Percentiles rank a stretch among this genome's conserved stretches.
Evolutionary conservation across 2,888 invertebrate genomes (phyloP).

Genomic region (Craniophora ligustri): DNA sequence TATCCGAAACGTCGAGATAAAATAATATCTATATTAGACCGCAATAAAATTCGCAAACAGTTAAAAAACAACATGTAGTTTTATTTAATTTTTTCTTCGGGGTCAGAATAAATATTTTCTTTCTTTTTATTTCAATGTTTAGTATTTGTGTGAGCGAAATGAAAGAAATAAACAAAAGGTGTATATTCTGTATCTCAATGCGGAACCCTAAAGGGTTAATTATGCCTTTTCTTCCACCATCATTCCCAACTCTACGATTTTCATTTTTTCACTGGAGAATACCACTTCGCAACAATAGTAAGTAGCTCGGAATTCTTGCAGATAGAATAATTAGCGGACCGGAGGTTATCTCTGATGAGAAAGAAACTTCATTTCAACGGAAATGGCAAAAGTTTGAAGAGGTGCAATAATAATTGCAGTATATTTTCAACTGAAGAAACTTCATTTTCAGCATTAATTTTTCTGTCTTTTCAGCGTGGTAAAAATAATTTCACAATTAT

Average conservation of each 20-base stretch:
- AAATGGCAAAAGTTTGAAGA: conserved; percentile 48
- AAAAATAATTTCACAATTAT: not conserved
- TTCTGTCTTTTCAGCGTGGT: not conserved
- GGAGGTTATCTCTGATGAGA: conserved; percentile 54
- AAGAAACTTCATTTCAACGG: conserved; percentile 50
- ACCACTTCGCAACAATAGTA: conserved; percentile 52
- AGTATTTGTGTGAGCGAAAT: too few species aligned
- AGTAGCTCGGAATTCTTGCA: conserved; percentile 50
- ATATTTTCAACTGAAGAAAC: conserved; percentile 30
- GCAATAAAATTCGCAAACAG: too few species aligned
- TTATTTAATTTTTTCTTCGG: too few species aligned
- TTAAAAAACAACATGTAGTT: too few species aligned
- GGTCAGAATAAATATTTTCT: too few species aligned
- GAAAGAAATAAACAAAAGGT: not conserved
- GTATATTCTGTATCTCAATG: not conserved
- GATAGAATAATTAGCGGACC: conserved; percentile 54
- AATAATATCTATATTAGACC: too few species aligned
- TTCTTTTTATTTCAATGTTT: too few species aligned
- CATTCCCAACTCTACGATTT: conserved; percentile 33
- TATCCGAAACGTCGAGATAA: too few species aligned
- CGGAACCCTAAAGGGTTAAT: conserved; percentile 47
- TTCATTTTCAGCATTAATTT: not conserved
- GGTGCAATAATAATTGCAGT: conserved; percentile 39
- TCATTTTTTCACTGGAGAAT: conserved; percentile 45
- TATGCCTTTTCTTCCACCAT: conserved; percentile 48